Evolutionary conservation across 2,888 invertebrate genomes (phyloP).

Genomic region (Drosophila rubida): DNA sequence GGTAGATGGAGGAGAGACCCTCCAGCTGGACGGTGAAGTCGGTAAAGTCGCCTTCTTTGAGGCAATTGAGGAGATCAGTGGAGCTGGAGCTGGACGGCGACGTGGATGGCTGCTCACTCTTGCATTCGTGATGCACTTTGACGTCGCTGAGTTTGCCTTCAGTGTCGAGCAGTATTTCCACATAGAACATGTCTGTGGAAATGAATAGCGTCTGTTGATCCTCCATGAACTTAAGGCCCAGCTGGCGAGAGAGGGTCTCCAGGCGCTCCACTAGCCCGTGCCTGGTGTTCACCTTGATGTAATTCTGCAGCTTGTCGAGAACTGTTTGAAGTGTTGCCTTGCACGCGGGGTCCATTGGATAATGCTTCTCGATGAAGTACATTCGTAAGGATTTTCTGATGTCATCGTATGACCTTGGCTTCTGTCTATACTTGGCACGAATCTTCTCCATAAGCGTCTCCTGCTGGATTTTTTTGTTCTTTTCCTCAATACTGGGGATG

Average conservation of each 20-base stretch:
- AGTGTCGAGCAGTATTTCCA: conserved; percentile 94
- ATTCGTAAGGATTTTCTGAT: conserved; percentile 95
- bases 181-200: conserved; percentile 98
- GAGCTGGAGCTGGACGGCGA: conserved; percentile 83
- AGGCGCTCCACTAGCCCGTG: conserved; percentile 96
- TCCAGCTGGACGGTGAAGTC: conserved; percentile 97
- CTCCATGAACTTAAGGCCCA: conserved; percentile 95
- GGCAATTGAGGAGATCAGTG: conserved; percentile 91
- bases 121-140: conserved; percentile 95
- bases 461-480: conserved; percentile 91
- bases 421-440: conserved; percentile 92
- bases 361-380: conserved; percentile 95
- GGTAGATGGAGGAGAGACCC: conserved; percentile 95
- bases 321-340: conserved; percentile 95
- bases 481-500: conserved; percentile 85
- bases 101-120: conserved; percentile 91
- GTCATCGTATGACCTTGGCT: conserved; percentile 92
- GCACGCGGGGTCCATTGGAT: conserved; percentile 93
- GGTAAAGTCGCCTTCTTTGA: conserved; percentile 93
- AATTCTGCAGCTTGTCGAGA: conserved; percentile 95
- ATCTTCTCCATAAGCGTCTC: conserved; percentile 96
- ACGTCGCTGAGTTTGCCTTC: conserved; percentile 95
- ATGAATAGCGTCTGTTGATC: conserved; percentile 94
- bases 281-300: conserved; percentile 95
- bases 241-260: conserved; percentile 95